Evolutionary conservation across 1,140 invertebrate genomes (phyloP).

Genomic region (Trialeurodes vaporariorum): DNA sequence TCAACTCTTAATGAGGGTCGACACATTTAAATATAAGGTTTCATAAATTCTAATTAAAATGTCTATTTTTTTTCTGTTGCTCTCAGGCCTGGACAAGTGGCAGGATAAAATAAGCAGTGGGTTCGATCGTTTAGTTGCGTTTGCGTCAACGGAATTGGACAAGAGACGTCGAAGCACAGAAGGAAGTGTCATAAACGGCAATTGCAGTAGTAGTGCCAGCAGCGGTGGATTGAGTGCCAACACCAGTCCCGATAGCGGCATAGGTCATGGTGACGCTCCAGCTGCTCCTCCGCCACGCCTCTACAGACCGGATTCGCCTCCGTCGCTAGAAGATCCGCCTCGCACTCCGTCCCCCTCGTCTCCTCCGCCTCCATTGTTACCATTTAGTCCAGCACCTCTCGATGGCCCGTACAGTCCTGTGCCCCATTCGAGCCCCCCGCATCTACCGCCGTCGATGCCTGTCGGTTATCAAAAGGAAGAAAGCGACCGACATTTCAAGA

Average conservation of each 20-base stretch:
- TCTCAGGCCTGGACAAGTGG: slow-evolving; percentile 44
- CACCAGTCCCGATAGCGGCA: slow-evolving; percentile 63
- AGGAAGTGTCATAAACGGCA: slow-evolving; percentile 31
- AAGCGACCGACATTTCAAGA: slow-evolving; percentile 59
- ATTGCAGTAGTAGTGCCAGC: slow-evolving; percentile 12
- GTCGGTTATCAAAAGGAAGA: slow-evolving; percentile 32
- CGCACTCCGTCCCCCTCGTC: slow-evolving; percentile 54
- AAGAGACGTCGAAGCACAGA: slow-evolving; percentile 64
- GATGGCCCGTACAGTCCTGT: slow-evolving; percentile 34
- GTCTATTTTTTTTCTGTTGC: not conserved
- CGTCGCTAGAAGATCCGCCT: slow-evolving; percentile 42
- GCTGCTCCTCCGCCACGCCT: slow-evolving; percentile 35
- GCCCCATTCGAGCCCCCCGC: slow-evolving; percentile 29
- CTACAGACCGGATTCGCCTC: slow-evolving; percentile 37
- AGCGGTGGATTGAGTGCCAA: slow-evolving; percentile 45
- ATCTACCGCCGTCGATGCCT: slow-evolving; percentile 36
- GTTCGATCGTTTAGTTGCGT: slow-evolving; percentile 74
- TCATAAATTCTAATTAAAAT: too few relatives aligned
- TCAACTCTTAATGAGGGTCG: too few relatives aligned
- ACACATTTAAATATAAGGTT: too few relatives aligned
- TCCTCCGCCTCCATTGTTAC: slow-evolving; percentile 35
- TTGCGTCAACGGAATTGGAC: slow-evolving; percentile 72
- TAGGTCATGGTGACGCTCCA: slow-evolving; percentile 53
- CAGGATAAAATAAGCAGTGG: slow-evolving; percentile 74
- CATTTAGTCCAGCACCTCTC: slow-evolving; percentile 25